A percentile compares a stretch with the other conserved stretches of the same genome.
Evolutionary conservation across 2,113 vertebrate genomes (phyloP).

Genomic region (Eulacestoma nigropectus): DNA sequence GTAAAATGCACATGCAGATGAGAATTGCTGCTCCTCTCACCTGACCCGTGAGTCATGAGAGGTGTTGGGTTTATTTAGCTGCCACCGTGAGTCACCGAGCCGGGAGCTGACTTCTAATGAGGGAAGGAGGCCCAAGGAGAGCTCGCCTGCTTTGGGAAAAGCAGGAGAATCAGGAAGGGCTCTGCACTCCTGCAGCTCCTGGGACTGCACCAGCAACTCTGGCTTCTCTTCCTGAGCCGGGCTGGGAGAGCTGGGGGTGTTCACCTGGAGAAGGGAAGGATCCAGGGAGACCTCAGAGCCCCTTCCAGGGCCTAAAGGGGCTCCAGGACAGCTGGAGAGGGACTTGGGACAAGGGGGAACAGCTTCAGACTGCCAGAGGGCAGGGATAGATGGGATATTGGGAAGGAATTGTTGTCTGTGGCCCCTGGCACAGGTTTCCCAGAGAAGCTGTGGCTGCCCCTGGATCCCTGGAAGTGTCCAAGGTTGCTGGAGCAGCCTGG

Average conservation of each 20-base stretch:
- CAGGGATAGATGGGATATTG: rapidly evolving
- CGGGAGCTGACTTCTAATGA: neutral
- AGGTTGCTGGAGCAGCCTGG: neutral
- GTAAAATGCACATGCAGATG: neutral
- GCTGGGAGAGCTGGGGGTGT: neutral
- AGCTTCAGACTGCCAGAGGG: neutral
- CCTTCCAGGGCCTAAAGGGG: rapidly evolving
- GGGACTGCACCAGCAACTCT: neutral
- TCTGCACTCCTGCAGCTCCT: neutral
- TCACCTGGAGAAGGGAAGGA: neutral
- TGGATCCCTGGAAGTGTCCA: neutral
- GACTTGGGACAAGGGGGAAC: neutral
- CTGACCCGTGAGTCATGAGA: slow-evolving; percentile 49
- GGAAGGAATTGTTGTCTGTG: neutral
- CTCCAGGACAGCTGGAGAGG: neutral
- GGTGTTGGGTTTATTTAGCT: neutral
- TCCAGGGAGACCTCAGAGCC: neutral
- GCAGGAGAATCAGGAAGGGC: neutral
- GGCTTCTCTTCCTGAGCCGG: neutral
- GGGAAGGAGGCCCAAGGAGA: neutral
- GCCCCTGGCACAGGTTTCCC: neutral
- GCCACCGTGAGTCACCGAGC: slow-evolving; percentile 38
- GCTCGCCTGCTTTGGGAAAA: neutral
- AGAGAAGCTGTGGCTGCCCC: neutral
- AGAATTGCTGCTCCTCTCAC: slow-evolving; percentile 3